phyloP scores from a whole-genome alignment of 2,888 invertebrate species.

The Platerodrilus igneus region DNA sequence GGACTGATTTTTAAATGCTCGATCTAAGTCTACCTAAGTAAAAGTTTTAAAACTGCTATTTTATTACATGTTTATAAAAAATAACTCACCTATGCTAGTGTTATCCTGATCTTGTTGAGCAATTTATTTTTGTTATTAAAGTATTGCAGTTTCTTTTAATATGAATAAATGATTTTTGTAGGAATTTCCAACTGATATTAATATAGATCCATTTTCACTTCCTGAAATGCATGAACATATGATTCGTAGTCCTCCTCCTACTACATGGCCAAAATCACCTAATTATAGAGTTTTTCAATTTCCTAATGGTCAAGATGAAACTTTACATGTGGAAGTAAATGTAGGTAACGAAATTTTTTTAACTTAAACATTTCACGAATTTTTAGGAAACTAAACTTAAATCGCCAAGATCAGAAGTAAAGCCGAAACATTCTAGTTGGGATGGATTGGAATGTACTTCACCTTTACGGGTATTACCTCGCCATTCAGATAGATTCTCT shows the following conservation, averaged over 20 bases:
- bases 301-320: slow-evolving; percentile 49
- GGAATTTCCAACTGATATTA: slow-evolving; percentile 52
- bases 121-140: too few relatives aligned
- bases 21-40: too few relatives aligned
- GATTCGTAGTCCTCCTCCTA: slow-evolving; percentile 77
- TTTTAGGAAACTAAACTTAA: slow-evolving; percentile 34
- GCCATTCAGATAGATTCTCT: slow-evolving; percentile 51
- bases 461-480: slow-evolving; percentile 36
- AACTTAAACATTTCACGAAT: too few relatives aligned
- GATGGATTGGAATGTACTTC: slow-evolving; percentile 39
- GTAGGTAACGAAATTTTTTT: slow-evolving; percentile 36
- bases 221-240: slow-evolving; percentile 79
- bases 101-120: too few relatives aligned
- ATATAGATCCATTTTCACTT: slow-evolving; percentile 67
- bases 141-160: too few relatives aligned
- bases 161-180: slow-evolving; percentile 32
- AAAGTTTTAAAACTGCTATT: too few relatives aligned
- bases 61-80: too few relatives aligned
- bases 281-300: slow-evolving; percentile 54
- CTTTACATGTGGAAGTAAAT: slow-evolving; percentile 45
- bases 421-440: slow-evolving; percentile 43
- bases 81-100: too few relatives aligned
- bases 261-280: slow-evolving; percentile 66
- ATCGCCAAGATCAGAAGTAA: slow-evolving; percentile 34
- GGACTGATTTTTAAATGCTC: too few relatives aligned